Evolutionary conservation across 30 jellyfish, hydroid and myxozoan genomes (phyloP).

Genomic region (Haliclystus octoradiatus): DNA sequence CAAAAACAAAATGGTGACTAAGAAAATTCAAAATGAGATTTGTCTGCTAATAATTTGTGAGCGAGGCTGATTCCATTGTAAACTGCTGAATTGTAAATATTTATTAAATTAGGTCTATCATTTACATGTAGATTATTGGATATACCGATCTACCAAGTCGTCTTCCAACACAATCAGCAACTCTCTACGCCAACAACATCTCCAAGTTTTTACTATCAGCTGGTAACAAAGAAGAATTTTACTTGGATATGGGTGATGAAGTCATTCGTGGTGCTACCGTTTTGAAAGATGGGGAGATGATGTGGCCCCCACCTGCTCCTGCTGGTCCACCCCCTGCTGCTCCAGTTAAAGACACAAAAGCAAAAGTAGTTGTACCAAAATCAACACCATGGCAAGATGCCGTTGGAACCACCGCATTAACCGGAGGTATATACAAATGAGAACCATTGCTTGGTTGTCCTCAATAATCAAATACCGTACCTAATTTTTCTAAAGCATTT

Average conservation of each 20-base stretch:
- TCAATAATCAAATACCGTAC: no score
- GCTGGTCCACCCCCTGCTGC: constrained; percentile 75
- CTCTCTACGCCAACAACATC: constrained; percentile 79
- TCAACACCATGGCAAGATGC: constrained; percentile 60
- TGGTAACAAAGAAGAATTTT: constrained; percentile 77
- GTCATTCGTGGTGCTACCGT: constrained; percentile 78
- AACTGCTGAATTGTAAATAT: no score
- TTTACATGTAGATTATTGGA: constrained; percentile 63
- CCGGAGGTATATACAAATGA: constrained; percentile 34
- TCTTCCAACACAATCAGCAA: constrained; percentile 83
- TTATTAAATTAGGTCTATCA: no score
- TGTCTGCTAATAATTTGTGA: no score
- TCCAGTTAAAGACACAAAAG: constrained; percentile 25
- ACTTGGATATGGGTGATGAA: constrained; percentile 68
- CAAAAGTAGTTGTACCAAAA: constrained; percentile 42
- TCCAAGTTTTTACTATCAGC: constrained; percentile 84
- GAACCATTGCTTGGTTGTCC: no score
- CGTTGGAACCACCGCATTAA: constrained; percentile 43
- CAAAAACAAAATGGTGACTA: no score
- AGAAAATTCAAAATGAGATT: no score
- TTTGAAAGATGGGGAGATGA: constrained; percentile 57
- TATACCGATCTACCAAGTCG: constrained; percentile 92
- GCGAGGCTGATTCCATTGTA: no score
- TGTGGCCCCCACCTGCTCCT: constrained; percentile 91
- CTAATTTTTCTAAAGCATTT: no score